phyloP scores from a whole-genome alignment of 2,797 vertebrate genomes.

The Otolemur crassicaudatus region DNA sequence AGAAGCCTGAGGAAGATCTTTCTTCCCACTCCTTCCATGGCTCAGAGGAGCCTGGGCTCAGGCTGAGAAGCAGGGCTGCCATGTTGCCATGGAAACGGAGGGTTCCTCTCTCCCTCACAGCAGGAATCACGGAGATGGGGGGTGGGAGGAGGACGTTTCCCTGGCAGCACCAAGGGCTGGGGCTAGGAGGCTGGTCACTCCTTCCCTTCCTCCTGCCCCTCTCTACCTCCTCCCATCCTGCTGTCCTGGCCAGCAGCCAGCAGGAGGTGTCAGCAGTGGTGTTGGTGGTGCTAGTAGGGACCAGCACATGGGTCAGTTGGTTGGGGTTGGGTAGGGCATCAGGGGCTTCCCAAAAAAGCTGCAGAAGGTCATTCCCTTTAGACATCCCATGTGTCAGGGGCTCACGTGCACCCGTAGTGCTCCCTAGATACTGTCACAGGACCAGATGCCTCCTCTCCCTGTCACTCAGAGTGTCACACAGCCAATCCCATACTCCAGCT shows the following conservation, averaged over 20 bases:
- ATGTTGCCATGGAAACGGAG: constrained; percentile 83
- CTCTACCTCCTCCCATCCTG: background rate
- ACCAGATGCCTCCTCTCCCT: background rate
- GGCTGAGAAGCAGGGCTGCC: constrained; percentile 81
- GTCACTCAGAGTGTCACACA: background rate
- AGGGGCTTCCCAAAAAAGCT: constrained; percentile 27
- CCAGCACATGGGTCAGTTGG: background rate
- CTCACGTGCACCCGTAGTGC: background rate
- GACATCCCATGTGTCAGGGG: background rate
- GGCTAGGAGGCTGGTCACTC: constrained; percentile 71
- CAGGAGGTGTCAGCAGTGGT: background rate
- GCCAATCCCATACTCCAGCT: background rate
- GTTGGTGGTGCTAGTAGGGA: background rate
- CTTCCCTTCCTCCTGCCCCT: background rate
- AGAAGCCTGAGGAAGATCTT: constrained; percentile 43
- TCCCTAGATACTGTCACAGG: background rate
- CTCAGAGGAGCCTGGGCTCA: constrained; percentile 78
- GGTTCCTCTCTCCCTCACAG: constrained; percentile 84
- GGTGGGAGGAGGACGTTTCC: constrained; percentile 78
- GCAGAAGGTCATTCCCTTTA: background rate
- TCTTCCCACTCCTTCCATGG: constrained; percentile 74
- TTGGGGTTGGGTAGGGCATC: background rate
- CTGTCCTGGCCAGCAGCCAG: background rate
- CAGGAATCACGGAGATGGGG: constrained; percentile 81
- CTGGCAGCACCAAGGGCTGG: constrained; percentile 78